Evolutionary conservation across 2,113 vertebrate genomes (phyloP).

Genomic region (Corvus moneduloides): DNA sequence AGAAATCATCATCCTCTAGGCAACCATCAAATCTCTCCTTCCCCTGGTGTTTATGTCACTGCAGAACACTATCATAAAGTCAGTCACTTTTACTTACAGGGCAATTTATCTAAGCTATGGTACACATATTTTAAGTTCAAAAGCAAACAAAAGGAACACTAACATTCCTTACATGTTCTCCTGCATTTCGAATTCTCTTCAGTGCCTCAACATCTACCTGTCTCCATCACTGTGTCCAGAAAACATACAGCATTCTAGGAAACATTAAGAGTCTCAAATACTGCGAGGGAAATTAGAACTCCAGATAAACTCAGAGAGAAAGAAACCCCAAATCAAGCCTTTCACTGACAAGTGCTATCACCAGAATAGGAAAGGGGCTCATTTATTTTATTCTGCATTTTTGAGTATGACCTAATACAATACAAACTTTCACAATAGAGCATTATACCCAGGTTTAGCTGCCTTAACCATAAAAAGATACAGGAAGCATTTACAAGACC

Average conservation of each 20-base stretch:
- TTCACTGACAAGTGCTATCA: not conserved
- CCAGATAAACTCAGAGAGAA: not conserved
- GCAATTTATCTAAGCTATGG: not conserved
- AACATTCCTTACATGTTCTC: not conserved
- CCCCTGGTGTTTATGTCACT: not conserved
- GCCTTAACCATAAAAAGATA: not conserved
- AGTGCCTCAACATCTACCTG: not conserved
- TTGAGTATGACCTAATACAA: not conserved
- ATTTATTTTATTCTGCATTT: not conserved
- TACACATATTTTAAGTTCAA: not conserved
- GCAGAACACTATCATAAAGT: not conserved
- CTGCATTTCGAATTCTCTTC: not conserved
- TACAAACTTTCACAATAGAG: not conserved
- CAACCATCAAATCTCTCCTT: not conserved
- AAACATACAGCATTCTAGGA: not conserved
- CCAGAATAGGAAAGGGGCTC: not conserved
- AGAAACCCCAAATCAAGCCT: not conserved
- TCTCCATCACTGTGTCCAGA: not conserved
- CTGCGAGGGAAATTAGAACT: not conserved
- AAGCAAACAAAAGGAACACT: not conserved
- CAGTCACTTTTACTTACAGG: not conserved
- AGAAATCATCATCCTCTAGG: not conserved
- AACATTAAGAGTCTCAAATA: not conserved
- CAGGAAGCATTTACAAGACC: not conserved
- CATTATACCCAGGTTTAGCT: not conserved